phyloP scores from a whole-genome alignment of 2,113 vertebrate species.

The Enhydra lutris region DNA sequence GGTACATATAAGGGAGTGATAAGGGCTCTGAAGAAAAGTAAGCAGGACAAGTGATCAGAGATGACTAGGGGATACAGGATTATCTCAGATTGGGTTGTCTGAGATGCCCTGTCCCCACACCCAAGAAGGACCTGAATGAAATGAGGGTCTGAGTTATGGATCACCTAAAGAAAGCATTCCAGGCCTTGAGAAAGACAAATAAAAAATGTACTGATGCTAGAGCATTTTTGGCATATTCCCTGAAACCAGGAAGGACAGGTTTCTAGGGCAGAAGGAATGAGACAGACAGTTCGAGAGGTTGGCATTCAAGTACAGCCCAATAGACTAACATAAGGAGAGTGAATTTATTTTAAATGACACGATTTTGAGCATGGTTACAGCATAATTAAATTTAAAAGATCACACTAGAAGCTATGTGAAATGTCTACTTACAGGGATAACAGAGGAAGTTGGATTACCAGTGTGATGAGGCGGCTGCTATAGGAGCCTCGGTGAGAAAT shows the following conservation, averaged over 20 bases:
- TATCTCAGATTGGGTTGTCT: not conserved
- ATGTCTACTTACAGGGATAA: not conserved
- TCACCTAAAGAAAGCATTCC: not conserved
- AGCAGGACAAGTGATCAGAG: not conserved
- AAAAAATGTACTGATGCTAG: not conserved
- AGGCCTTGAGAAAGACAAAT: not conserved
- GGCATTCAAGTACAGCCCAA: not conserved
- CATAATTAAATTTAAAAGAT: not conserved
- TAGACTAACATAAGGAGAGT: not conserved
- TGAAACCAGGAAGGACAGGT: not conserved
- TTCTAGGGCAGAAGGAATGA: not conserved
- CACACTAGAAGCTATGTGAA: not conserved
- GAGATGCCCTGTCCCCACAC: not conserved
- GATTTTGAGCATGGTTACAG: not conserved
- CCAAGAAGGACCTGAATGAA: not conserved
- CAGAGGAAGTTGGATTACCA: not conserved
- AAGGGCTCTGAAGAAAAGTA: not conserved
- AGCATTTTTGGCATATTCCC: not conserved
- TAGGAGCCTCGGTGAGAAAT: not conserved
- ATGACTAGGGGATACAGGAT: not conserved
- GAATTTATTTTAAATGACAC: not conserved
- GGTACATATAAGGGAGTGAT: not conserved
- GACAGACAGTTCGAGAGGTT: not conserved
- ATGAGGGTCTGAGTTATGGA: not conserved
- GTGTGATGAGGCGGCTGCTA: not conserved